Evolutionary conservation across 2,888 invertebrate genomes (phyloP).

Genomic region (Himalopsyche anomala): DNA sequence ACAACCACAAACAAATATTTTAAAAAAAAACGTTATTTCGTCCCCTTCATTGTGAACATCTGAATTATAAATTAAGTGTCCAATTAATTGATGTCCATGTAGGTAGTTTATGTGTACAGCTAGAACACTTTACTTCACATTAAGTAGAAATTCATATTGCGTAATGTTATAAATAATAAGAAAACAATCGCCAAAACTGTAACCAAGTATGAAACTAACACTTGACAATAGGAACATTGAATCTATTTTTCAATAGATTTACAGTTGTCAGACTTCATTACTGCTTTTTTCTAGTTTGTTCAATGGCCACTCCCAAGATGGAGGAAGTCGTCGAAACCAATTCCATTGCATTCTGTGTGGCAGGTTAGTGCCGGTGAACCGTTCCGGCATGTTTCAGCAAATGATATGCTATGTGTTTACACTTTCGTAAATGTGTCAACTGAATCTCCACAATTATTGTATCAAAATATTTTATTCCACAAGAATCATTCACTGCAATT

Average conservation of each 20-base stretch:
- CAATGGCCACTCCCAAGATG: slow-evolving; percentile 77
- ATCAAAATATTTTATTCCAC: neutral
- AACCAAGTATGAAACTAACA: neutral
- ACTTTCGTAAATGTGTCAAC: neutral
- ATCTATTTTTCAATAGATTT: neutral
- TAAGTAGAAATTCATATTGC: neutral
- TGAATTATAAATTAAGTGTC: neutral
- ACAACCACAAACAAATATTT: too few species aligned
- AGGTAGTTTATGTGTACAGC: slow-evolving; percentile 38
- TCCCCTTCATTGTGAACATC: too few species aligned
- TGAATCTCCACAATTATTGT: neutral
- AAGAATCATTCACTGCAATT: neutral
- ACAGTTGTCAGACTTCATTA: slow-evolving; percentile 41
- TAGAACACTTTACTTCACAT: slow-evolving; percentile 38
- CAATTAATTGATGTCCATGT: neutral
- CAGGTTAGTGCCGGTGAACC: slow-evolving; percentile 73
- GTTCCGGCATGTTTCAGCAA: slow-evolving; percentile 52
- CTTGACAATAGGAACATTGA: neutral
- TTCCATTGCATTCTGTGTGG: slow-evolving; percentile 73
- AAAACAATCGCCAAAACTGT: slow-evolving; percentile 3
- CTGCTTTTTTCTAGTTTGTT: slow-evolving; percentile 74
- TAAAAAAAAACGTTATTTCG: too few species aligned
- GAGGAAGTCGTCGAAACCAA: slow-evolving; percentile 76
- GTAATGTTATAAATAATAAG: neutral
- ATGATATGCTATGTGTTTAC: slow-evolving; percentile 6